Evolutionary conservation across 2,113 vertebrate species (phyloP).

Genomic region (Craseonycteris thonglongyai): DNA sequence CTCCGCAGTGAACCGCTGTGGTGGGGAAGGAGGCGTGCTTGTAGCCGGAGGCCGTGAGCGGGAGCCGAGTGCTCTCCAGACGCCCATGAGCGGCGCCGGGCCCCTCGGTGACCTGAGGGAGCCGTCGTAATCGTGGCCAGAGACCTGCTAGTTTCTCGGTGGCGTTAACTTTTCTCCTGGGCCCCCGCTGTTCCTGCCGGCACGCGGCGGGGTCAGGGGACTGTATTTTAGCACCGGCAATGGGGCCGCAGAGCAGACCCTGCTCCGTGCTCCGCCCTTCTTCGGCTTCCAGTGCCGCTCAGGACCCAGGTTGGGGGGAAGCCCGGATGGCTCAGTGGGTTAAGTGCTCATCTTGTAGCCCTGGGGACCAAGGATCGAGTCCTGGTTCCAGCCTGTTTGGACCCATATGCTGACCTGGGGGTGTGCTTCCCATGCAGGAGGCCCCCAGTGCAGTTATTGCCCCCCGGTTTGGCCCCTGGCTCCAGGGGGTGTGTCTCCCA

Average conservation of each 20-base stretch:
- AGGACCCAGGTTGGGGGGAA: too few relatives aligned
- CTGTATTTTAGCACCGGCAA: neutral
- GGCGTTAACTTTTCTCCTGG: neutral
- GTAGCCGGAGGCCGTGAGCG: neutral
- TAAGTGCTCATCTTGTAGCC: too few relatives aligned
- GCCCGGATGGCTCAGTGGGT: too few relatives aligned
- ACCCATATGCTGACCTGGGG: too few relatives aligned
- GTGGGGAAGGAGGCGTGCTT: neutral
- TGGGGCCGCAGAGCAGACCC: too few relatives aligned
- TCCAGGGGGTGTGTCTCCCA: too few relatives aligned
- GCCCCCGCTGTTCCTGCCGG: neutral
- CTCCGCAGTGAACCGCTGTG: neutral
- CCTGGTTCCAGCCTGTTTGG: too few relatives aligned
- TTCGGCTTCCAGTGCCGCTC: neutral
- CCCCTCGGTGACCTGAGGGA: neutral
- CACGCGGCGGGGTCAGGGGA: neutral
- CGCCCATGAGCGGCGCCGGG: neutral
- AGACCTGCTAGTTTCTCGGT: neutral
- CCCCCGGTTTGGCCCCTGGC: too few relatives aligned
- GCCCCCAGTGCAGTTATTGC: too few relatives aligned
- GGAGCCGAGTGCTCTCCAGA: conserved; percentile 16
- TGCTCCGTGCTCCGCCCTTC: neutral
- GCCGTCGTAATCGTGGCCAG: neutral
- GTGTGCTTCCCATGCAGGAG: too few relatives aligned
- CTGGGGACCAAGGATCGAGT: too few relatives aligned